Base-by-base conservation (phyloP, 2,113 vertebrate species). In the Tinamus guttatus region DNA sequence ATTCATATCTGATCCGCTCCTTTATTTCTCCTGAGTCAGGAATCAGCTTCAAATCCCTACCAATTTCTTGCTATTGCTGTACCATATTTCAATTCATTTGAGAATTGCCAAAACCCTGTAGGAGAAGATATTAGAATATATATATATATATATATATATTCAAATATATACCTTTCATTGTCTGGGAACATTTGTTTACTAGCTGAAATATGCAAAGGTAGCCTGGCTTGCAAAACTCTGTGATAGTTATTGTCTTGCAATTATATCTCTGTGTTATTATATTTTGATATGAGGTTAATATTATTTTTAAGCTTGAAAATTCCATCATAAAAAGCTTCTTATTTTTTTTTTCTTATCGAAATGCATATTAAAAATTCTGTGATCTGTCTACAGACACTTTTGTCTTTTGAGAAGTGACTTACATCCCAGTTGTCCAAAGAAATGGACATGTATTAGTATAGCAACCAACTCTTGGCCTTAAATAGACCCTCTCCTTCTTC, bases 21-120 rank as follows among this genome's bases (percentile, higher is more conserved):
- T 3, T 45, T 25, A 32, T 17, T 68, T 69, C 15, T 81, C 3
- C 14, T 52, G 41, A 43, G 4, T 47, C 52, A 60, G 21, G 4
- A 10, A 60, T 5, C 11, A 64, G 21, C 69, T 73, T 52, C 7
- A 76, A 1, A 4, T 2, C 0, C 5, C 2, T 56, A 24, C 25
- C 67, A 4, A 36, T 70, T 83, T 76, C 9, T n/a, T 91, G 8
- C 19, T 27, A 64, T 68, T 85, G 7, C 28, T 76, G 36, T 32
- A 12, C 41, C n/a, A 41, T 36, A 73, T 58, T 21, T 28, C 17
- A 49, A 1, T 36, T 81, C 40, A 75, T 2, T 34, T 3, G 6
- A 87, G 41, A 78, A 91, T 71, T 38, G 30, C 11, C 17, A 10
- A 20, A 56, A 30, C 30, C 28, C 54, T 2, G 51, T 56, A 60